Evolutionary conservation across 2,797 vertebrate genomes (phyloP).

Genomic region (Micromesistius poutassou): DNA sequence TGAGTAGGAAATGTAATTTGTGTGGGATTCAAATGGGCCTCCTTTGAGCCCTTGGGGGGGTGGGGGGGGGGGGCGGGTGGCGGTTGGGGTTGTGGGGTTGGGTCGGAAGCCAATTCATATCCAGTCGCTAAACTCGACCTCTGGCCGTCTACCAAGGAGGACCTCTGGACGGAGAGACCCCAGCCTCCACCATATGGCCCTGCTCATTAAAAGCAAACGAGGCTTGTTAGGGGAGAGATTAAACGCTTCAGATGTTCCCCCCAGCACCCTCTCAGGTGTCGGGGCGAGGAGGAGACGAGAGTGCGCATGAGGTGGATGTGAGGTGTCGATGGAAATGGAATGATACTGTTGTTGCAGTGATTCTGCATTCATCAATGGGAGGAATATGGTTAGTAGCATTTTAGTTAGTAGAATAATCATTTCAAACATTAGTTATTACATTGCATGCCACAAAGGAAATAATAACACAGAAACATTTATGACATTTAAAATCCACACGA

Average conservation of each 20-base stretch:
- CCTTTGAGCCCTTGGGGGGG: constrained; percentile 5
- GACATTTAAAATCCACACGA: constrained; percentile 3
- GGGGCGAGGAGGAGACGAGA: constrained; percentile 27
- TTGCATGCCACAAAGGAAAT: constrained; percentile 31
- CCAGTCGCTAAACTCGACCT: constrained; percentile 45
- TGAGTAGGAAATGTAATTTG: constrained; percentile 21
- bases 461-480: constrained; percentile 38
- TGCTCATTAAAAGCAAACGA: constrained; percentile 66
- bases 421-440: constrained; percentile 50
- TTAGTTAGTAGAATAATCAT: constrained; percentile 25
- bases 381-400: constrained; percentile 15
- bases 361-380: constrained; percentile 23
- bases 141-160: constrained; percentile 58
- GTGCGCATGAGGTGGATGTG: constrained; percentile 6
- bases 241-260: constrained; percentile 64
- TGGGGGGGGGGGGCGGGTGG: constrained; percentile 18
- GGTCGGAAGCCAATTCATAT: constrained; percentile 28
- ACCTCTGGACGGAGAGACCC: constrained; percentile 48
- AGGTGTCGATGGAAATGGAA: constrained; percentile 54
- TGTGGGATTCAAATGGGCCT: constrained; percentile 32
- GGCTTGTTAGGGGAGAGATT: constrained; percentile 61
- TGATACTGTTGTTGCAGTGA: constrained; percentile 56
- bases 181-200: constrained; percentile 60
- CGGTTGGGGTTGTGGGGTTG: constrained; percentile 15
- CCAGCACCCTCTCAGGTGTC: constrained; percentile 44